Evolutionary conservation across 2,797 vertebrate species (phyloP).

Genomic region (Coranthus polyacanthus): DNA sequence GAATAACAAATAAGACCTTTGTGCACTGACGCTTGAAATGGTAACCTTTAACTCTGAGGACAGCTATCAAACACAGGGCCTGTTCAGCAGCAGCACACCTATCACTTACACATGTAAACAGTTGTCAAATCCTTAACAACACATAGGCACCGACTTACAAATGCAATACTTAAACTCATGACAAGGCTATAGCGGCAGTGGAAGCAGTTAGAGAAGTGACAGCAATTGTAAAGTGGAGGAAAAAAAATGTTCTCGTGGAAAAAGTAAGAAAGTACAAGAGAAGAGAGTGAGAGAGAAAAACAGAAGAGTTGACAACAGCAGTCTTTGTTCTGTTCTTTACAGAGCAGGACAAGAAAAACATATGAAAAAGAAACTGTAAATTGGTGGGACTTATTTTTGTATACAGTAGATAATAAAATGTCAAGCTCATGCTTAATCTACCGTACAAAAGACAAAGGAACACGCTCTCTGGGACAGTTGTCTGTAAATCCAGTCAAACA

Average conservation of each 20-base stretch:
- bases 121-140: constrained; percentile 74
- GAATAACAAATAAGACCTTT: constrained; percentile 78
- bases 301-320: constrained; percentile 14
- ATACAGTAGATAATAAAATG: constrained; percentile 21
- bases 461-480: constrained; percentile 37
- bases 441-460: constrained; percentile 38
- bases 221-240: constrained; percentile 32
- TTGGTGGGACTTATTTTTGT: constrained; percentile 21
- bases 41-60: constrained; percentile 80
- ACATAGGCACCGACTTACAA: constrained; percentile 47
- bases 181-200: constrained; percentile 36
- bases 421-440: constrained; percentile 39
- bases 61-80: constrained; percentile 65
- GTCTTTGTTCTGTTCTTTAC: constrained; percentile 27
- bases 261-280: constrained; percentile 5
- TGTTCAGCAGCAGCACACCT: constrained; percentile 63
- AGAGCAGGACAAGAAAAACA: constrained; percentile 1
- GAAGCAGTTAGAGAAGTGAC: constrained; percentile 44
- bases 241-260: constrained; percentile 13
- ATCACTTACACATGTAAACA: constrained; percentile 80
- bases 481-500: constrained; percentile 65
- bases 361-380: too few species aligned
- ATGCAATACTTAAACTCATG: constrained; percentile 53
- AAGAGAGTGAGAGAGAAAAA: too few species aligned
- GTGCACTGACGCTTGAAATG: constrained; percentile 77